phyloP scores from a whole-genome alignment of 2,113 vertebrate species.

The Actinemys pallida region DNA sequence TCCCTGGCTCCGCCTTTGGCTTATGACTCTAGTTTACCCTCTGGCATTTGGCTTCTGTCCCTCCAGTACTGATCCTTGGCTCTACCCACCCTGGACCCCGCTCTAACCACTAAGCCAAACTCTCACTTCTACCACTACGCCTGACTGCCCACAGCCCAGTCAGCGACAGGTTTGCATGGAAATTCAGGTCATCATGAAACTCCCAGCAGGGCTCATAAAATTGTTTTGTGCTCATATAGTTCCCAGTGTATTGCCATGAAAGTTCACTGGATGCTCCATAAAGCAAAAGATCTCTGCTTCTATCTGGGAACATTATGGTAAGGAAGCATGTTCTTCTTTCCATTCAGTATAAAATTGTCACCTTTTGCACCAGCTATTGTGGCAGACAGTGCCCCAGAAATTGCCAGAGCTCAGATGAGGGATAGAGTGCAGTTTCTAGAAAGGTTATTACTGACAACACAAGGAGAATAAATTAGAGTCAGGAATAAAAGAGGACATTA shows the following conservation, averaged over 20 bases:
- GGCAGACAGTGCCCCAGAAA: background rate
- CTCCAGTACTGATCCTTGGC: background rate
- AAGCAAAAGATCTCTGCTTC: background rate
- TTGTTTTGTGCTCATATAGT: accelerated
- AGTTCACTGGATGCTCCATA: background rate
- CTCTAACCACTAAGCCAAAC: background rate
- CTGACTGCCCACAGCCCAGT: background rate
- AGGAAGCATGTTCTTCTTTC: background rate
- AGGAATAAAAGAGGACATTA: constrained; percentile 51
- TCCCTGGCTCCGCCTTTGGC: background rate
- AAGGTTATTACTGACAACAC: constrained; percentile 54
- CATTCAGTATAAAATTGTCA: background rate
- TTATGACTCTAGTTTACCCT: background rate
- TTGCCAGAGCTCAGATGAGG: constrained; percentile 24
- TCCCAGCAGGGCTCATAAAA: background rate
- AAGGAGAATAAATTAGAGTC: constrained; percentile 62
- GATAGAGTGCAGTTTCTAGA: background rate
- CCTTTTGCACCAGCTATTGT: background rate
- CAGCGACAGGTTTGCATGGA: background rate
- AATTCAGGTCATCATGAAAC: accelerated
- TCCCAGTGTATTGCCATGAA: background rate
- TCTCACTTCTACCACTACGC: background rate
- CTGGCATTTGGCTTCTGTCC: background rate
- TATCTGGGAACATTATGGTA: background rate
- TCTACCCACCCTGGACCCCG: background rate